These are phyloP conservation scores for Temnothorax curvispinosus DNA, from an alignment of 1,140 invertebrate genomes.

Conservation along the genomic window DNA sequence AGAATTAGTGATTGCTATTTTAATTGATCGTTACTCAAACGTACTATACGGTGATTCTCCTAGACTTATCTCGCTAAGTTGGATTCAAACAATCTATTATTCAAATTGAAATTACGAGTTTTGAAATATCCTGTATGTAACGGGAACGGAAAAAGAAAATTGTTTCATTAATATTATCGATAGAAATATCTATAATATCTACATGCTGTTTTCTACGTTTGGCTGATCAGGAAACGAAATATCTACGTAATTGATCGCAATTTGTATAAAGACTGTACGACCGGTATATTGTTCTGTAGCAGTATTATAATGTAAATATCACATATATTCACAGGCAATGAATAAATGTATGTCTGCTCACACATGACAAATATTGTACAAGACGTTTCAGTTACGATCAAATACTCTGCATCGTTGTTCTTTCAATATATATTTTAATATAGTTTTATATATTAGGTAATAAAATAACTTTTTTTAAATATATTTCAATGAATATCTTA, in stretches of 20 bases:
- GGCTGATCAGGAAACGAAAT: slow-evolving; percentile 25
- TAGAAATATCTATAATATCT: background rate
- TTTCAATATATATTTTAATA: background rate
- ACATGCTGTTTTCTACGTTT: slow-evolving; percentile 1
- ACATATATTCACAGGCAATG: slow-evolving; percentile 62
- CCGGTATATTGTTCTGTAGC: background rate
- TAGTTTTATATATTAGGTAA: no score
- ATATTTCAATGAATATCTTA: no score
- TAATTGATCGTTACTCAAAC: background rate
- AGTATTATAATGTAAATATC: slow-evolving; percentile 62
- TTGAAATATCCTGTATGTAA: background rate
- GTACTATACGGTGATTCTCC: background rate
- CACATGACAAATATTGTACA: background rate
- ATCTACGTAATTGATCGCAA: slow-evolving; percentile 11
- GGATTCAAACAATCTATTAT: background rate
- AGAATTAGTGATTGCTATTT: no score
- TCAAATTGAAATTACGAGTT: background rate
- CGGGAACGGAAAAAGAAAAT: background rate
- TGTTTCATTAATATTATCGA: slow-evolving; percentile 22
- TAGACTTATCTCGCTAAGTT: background rate
- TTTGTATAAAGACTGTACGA: background rate
- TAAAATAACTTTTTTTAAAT: no score
- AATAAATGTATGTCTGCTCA: slow-evolving; percentile 54
- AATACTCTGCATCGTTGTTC: background rate
- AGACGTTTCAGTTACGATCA: background rate